These are phyloP conservation scores for Archivesica marissinica DNA, from an alignment of 1,140 invertebrate species.

Conservation along the genomic window DNA sequence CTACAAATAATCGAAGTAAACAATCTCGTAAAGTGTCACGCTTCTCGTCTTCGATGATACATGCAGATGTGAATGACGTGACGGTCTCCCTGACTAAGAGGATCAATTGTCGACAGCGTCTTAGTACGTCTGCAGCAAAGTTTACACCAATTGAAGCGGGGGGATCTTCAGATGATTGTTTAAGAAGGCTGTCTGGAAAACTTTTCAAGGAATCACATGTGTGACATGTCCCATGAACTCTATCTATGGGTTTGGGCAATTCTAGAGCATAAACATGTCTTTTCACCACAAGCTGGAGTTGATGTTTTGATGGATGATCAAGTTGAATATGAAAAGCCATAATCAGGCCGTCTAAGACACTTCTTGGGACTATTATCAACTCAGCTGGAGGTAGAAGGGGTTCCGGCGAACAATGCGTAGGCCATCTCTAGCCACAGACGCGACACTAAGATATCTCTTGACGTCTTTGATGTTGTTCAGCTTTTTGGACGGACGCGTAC, in stretches of 20 bases:
- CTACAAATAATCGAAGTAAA: too few relatives aligned
- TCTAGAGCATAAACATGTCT: conserved; percentile 61
- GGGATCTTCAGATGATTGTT: conserved; percentile 48
- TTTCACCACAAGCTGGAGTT: conserved; percentile 42
- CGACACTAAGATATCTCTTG: conserved; percentile 43
- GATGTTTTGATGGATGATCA: conserved; percentile 49
- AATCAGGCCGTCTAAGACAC: conserved; percentile 24
- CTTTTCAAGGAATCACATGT: conserved; percentile 33
- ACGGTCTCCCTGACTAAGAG: too few relatives aligned
- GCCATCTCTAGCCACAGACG: conserved; percentile 59
- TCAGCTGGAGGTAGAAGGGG: conserved; percentile 52
- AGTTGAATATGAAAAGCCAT: conserved; percentile 60
- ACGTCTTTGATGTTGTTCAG: conserved; percentile 47
- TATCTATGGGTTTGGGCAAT: conserved; percentile 34
- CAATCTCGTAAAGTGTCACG: too few relatives aligned
- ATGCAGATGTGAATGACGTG: too few relatives aligned
- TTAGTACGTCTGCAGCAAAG: conserved; percentile 60
- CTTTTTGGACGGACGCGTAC: conserved; percentile 63
- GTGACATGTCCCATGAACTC: conserved; percentile 19
- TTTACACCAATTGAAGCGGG: conserved; percentile 38
- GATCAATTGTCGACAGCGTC: conserved; percentile 41
- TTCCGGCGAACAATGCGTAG: conserved; percentile 45
- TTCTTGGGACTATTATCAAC: conserved; percentile 61
- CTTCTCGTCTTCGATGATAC: too few relatives aligned
- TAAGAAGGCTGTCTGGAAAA: not conserved